These are phyloP conservation scores for Gracilinanus agilis DNA, from an alignment of 2,113 vertebrate genomes.

Conservation along the genomic window DNA sequence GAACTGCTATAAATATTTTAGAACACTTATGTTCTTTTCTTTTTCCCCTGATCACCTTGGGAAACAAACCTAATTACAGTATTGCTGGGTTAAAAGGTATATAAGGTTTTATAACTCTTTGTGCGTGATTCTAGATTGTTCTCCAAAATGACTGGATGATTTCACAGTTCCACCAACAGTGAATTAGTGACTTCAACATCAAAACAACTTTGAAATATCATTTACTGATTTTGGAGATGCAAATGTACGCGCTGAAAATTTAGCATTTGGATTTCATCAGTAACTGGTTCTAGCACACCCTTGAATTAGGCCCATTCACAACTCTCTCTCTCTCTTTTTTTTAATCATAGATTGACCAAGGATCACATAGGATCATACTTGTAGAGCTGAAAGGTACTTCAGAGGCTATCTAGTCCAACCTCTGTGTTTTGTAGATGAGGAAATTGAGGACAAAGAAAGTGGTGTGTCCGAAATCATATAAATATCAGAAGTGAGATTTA, in stretches of 20 bases:
- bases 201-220: too few relatives aligned
- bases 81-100: too few relatives aligned
- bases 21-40: too few relatives aligned
- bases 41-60: too few relatives aligned
- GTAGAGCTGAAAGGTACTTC: not conserved
- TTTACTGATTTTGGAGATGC: not conserved
- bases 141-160: too few relatives aligned
- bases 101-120: too few relatives aligned
- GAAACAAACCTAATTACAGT: too few relatives aligned
- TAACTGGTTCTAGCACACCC: not conserved
- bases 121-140: too few relatives aligned
- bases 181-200: too few relatives aligned
- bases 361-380: not conserved
- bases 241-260: not conserved
- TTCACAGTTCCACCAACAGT: too few relatives aligned
- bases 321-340: not conserved
- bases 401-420: too few relatives aligned
- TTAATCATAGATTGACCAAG: not conserved
- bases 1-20: too few relatives aligned
- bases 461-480: not conserved
- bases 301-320: not conserved
- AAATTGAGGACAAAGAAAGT: not conserved
- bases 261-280: not conserved
- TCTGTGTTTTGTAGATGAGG: not conserved
- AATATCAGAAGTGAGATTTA: not conserved